A percentile compares a stretch with the other conserved stretches of the same genome.
phyloP scores from a whole-genome alignment of 2,797 vertebrate species.

The Crax fasciolata region DNA sequence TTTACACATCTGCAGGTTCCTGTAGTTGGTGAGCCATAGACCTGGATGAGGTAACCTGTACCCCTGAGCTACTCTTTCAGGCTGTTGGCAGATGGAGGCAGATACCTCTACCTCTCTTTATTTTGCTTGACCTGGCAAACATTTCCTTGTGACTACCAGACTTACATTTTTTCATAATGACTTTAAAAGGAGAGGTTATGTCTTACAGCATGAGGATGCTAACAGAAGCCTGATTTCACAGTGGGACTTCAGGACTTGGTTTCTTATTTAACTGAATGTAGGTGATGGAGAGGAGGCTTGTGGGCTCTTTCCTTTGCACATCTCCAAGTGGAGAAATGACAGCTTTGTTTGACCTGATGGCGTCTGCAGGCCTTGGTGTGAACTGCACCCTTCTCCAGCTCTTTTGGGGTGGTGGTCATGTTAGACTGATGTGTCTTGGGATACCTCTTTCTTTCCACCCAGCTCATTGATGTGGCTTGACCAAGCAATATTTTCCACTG shows the following conservation, averaged over 20 bases:
- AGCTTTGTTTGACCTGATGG: background rate
- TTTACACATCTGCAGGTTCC: constrained; percentile 14
- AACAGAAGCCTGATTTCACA: background rate
- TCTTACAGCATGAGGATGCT: background rate
- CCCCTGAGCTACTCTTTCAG: background rate
- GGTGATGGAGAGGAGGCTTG: background rate
- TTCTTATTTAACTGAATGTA: background rate
- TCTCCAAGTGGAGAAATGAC: background rate
- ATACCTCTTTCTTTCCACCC: background rate
- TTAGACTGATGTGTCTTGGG: background rate
- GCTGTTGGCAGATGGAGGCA: background rate
- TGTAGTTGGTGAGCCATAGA: background rate
- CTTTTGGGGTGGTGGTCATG: background rate
- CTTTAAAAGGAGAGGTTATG: background rate
- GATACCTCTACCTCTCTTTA: background rate
- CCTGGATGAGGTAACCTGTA: background rate
- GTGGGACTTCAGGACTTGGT: background rate
- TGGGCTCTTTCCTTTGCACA: background rate
- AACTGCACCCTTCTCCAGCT: background rate
- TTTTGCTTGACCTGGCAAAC: background rate
- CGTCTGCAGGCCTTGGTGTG: background rate
- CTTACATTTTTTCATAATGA: background rate
- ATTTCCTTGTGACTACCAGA: background rate
- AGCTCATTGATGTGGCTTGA: background rate
- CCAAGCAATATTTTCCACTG: background rate